These are phyloP conservation scores for Poecilia wingei DNA, from an alignment of 2,797 vertebrate genomes.

Conservation along the genomic window DNA sequence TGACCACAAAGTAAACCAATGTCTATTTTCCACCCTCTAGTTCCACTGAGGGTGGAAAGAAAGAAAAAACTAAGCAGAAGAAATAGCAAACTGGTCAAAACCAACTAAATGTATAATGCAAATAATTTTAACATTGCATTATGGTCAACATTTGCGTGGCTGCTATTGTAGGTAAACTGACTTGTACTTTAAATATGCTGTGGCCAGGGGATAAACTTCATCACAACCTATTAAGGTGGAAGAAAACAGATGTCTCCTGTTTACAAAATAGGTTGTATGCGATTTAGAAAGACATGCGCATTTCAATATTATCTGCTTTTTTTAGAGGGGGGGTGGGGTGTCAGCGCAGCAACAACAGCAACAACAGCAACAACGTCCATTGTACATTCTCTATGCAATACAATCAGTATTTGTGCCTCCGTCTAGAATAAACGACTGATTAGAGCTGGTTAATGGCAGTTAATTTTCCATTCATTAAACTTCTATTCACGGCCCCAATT, in stretches of 20 bases:
- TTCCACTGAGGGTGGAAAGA: not conserved
- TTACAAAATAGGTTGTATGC: not conserved
- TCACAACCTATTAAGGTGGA: not conserved
- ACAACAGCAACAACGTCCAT: slow-evolving; percentile 25
- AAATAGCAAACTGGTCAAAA: not conserved
- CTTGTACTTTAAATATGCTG: not conserved
- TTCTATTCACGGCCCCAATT: slow-evolving; percentile 62
- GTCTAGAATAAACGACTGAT: slow-evolving; percentile 59
- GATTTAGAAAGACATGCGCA: slow-evolving; percentile 5
- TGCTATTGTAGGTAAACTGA: not conserved
- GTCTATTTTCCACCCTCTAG: not conserved
- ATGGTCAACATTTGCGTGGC: not conserved
- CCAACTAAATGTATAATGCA: not conserved
- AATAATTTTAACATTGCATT: not conserved
- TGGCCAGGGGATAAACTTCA: not conserved
- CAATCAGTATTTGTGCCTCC: slow-evolving; percentile 47
- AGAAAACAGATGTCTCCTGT: not conserved
- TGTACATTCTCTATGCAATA: slow-evolving; percentile 18
- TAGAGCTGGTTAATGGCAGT: slow-evolving; percentile 54
- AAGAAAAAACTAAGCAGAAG: not conserved
- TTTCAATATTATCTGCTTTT: slow-evolving; percentile 23
- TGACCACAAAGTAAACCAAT: not conserved
- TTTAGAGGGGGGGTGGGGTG: not conserved
- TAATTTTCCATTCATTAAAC: slow-evolving; percentile 74
- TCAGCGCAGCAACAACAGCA: slow-evolving; percentile 36